Evolutionary conservation across 2,888 invertebrate species (phyloP), one percentile per base, ranked within the genome.

Genomic region (Linnaemya vulpina): DNA sequence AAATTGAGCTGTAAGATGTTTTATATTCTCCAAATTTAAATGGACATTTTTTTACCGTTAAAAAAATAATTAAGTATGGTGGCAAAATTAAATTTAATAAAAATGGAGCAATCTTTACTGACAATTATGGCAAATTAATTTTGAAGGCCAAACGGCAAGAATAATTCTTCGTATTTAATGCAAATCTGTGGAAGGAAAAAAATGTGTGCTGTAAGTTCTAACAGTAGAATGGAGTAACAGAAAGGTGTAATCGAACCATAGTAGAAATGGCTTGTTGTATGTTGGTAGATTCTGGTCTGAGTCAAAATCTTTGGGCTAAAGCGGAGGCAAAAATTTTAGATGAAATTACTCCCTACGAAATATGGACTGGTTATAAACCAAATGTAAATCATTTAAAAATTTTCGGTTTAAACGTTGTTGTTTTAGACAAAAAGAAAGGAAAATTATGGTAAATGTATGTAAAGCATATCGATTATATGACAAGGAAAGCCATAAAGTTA

Each of bases 271-370:
- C n/a, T n/a, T n/a, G 90, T 7, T 85, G 88, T 11, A 88, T 91
- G 87, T 38, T 91, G 17, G 55, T 87, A 0, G 76, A 88, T 40
- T 73, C 87, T 22, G 79, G 76, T 5, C 15, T 89, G 0, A 87
- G 38, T 87, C 89, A 86, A 62, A 46, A 81, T 13, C 76, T 88
- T n/a, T 89, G 89, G 82, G 88, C 84, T 35, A 87, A 88, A 15
- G 88, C 87, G 30, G 58, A 86, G 0, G 75, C 84, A 35, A 85
- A 83, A 81, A 20, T 63, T 0, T 25, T 87, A 10, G 67, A 70
- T n/a, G 13, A 71, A 10, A 79, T 35, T 49, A 87, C 88, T 9
- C 86, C 86, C 4, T 67, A 81, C 67, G 86, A 88, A 79, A 75
- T 76, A 10, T 88, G 86, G 87, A 71, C 49, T 20, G 62, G 77